These are phyloP conservation scores for Ophioninae sp. DNA, from an alignment of 2,888 invertebrate genomes.

Conservation along the genomic window DNA sequence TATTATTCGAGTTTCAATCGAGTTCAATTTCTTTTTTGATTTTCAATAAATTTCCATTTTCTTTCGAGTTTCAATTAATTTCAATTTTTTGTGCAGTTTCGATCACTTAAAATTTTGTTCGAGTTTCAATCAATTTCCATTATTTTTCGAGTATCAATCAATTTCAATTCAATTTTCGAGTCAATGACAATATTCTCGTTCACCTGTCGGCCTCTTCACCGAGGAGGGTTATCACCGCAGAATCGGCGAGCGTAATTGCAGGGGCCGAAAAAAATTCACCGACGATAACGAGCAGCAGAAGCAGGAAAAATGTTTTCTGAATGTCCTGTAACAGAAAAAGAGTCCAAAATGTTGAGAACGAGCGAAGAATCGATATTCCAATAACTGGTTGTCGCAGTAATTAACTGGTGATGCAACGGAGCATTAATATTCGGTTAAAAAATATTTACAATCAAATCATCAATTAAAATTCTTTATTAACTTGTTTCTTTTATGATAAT, in stretches of 20 bases:
- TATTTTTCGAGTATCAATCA: too few relatives aligned
- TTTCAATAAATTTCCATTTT: background rate
- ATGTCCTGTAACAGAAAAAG: conserved; percentile 85
- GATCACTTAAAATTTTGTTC: too few relatives aligned
- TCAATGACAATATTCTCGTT: conserved; percentile 18
- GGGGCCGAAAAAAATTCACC: conserved; percentile 99
- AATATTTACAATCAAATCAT: too few relatives aligned
- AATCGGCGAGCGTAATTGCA: conserved; percentile 96
- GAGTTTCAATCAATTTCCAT: background rate
- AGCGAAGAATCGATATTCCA: too few relatives aligned
- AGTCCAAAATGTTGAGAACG: background rate
- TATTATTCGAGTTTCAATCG: background rate
- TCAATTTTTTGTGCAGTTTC: background rate
- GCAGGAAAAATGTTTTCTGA: conserved; percentile 96
- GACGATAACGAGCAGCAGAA: conserved; percentile 94
- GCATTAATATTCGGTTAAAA: too few relatives aligned
- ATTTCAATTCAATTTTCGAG: background rate
- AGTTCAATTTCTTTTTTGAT: background rate
- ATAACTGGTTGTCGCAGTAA: too few relatives aligned
- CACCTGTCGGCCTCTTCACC: conserved; percentile 92
- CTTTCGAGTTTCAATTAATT: background rate
- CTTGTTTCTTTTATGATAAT: too few relatives aligned
- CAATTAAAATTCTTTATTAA: too few relatives aligned
- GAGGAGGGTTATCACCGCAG: conserved; percentile 93
- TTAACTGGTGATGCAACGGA: too few relatives aligned